phyloP scores from a whole-genome alignment of 1,140 invertebrate genomes.

The Leptinotarsa lineolata region DNA sequence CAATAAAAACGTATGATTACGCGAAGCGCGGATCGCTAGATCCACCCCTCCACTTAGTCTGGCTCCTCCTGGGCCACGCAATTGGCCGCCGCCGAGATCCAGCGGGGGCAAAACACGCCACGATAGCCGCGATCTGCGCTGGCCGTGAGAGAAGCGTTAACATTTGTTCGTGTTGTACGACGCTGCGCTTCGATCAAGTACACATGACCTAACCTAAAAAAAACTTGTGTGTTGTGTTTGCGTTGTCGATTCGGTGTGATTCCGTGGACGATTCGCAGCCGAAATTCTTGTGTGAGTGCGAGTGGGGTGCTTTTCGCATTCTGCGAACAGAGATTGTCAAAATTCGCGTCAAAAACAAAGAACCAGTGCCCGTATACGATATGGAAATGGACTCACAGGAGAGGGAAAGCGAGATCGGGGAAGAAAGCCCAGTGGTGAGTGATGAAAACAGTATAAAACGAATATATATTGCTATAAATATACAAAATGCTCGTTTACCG shows the following conservation, averaged over 20 bases:
- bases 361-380: constrained; percentile 82
- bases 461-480: too few species aligned
- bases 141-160: constrained; percentile 17
- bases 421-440: constrained; percentile 65
- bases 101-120: constrained; percentile 27
- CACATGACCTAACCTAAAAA: constrained; percentile 29
- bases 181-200: constrained; percentile 20
- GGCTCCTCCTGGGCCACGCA: constrained; percentile 47
- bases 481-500: too few species aligned
- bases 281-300: constrained; percentile 36
- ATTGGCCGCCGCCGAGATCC: constrained; percentile 28
- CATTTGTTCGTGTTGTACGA: constrained; percentile 15
- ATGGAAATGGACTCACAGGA: constrained; percentile 80
- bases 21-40: constrained; percentile 38
- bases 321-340: constrained; percentile 65
- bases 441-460: neutral
- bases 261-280: neutral
- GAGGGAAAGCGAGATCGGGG: constrained; percentile 74
- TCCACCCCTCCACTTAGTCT: constrained; percentile 48
- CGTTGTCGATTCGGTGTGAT: constrained; percentile 19
- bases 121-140: constrained; percentile 19
- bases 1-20: constrained; percentile 56
- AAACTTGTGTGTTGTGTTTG: constrained; percentile 10
- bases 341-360: constrained; percentile 90
- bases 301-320: constrained; percentile 52